phyloP scores from a whole-genome alignment of 2,888 invertebrate species.

The Drosophila buzzatii region DNA sequence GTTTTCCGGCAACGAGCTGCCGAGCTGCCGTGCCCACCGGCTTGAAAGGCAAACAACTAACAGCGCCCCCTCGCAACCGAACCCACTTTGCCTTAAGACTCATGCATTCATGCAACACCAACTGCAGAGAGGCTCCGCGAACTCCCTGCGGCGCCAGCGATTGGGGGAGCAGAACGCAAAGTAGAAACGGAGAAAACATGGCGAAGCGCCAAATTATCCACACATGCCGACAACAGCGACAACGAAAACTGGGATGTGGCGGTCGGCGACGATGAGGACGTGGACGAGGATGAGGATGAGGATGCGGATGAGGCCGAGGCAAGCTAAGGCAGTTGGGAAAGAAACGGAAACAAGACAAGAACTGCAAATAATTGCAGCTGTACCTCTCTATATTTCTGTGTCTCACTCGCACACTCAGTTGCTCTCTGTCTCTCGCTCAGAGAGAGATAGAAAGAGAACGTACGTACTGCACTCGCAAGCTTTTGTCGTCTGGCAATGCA shows the following conservation, averaged over 20 bases:
- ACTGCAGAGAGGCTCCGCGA: slow-evolving; percentile 38
- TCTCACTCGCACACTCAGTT: slow-evolving; percentile 7
- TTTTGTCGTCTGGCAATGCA: slow-evolving; percentile 60
- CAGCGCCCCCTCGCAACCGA: not conserved
- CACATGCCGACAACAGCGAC: slow-evolving; percentile 62
- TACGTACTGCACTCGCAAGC: slow-evolving; percentile 66
- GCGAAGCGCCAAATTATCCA: slow-evolving; percentile 83
- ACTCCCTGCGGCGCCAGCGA: slow-evolving; percentile 27
- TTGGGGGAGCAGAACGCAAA: slow-evolving; percentile 24
- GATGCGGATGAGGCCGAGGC: slow-evolving; percentile 13
- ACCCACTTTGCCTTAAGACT: slow-evolving; percentile 21
- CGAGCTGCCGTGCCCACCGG: slow-evolving; percentile 34
- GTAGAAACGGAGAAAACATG: slow-evolving; percentile 70
- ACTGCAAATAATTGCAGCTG: slow-evolving; percentile 76
- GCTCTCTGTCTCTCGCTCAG: slow-evolving; percentile 5
- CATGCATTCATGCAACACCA: slow-evolving; percentile 71
- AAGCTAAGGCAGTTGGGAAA: slow-evolving; percentile 41
- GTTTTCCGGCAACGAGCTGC: slow-evolving; percentile 72
- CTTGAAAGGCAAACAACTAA: slow-evolving; percentile 16
- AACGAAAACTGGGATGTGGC: slow-evolving; percentile 2
- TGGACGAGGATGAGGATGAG: slow-evolving; percentile 2
- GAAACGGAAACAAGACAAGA: slow-evolving; percentile 71
- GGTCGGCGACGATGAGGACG: slow-evolving; percentile 14
- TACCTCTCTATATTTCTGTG: slow-evolving; percentile 36
- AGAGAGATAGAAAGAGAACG: slow-evolving; percentile 25